Conservation (phyloP, 2,113 vertebrate genomes). For the Lagopus leucura region DNA sequence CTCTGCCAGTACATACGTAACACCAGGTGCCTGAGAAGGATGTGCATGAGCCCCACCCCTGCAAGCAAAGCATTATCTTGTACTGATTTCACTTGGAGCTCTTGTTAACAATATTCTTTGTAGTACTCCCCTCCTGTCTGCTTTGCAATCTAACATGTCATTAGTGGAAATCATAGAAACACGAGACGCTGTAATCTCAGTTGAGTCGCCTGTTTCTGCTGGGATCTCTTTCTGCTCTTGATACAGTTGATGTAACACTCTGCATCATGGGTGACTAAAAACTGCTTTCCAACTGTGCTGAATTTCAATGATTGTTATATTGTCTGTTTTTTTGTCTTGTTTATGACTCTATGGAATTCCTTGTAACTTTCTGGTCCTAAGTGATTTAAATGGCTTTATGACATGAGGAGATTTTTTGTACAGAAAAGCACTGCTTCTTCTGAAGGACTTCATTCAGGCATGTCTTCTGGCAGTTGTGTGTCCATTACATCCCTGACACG, state of each 20-base stretch:
- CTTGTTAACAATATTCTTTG: background rate
- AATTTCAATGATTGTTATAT: background rate
- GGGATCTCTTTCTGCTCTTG: background rate
- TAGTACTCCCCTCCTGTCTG: background rate
- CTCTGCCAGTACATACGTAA: background rate
- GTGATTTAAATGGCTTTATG: background rate
- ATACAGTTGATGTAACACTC: background rate
- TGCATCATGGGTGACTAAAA: background rate
- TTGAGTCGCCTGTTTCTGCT: background rate
- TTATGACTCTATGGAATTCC: background rate
- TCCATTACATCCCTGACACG: background rate
- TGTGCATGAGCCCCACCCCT: background rate
- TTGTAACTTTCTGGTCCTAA: background rate
- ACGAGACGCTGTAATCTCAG: background rate
- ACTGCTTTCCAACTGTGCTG: background rate
- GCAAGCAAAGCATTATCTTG: background rate
- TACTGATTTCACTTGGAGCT: background rate
- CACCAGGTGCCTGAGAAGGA: background rate
- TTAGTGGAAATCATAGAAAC: background rate
- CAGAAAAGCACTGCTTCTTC: background rate
- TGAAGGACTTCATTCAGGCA: background rate
- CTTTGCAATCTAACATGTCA: background rate
- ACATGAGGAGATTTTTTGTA: background rate
- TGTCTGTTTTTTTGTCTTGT: background rate
- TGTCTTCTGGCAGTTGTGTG: background rate